A percentile compares a stretch with the other conserved stretches of the same genome.
These are phyloP conservation scores for Rhagonycha fulva DNA, from an alignment of 2,888 invertebrate species.

Conservation along the genomic window DNA sequence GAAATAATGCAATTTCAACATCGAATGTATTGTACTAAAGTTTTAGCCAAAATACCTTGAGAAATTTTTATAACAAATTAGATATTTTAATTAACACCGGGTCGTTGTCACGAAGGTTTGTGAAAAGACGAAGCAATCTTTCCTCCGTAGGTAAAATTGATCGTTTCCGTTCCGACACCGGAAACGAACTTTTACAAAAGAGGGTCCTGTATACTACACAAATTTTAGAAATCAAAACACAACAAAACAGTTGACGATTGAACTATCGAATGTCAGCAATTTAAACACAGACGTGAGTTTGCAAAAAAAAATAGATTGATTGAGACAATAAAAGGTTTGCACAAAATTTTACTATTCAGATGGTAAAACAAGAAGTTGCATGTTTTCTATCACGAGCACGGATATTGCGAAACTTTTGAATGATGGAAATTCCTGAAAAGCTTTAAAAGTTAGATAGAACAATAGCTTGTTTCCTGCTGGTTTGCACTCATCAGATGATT, in stretches of 20 bases:
- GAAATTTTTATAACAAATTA: not conserved
- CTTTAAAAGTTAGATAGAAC: not conserved
- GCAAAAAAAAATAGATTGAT: not conserved
- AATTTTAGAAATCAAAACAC: not conserved
- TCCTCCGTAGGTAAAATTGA: slow-evolving; percentile 10
- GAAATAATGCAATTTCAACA: not conserved
- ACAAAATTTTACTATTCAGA: not conserved
- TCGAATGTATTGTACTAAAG: not conserved
- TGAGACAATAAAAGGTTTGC: not conserved
- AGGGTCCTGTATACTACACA: not conserved
- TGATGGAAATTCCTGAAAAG: too few relatives aligned
- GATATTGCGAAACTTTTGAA: not conserved
- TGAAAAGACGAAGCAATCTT: not conserved
- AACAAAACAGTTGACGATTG: not conserved
- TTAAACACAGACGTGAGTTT: not conserved
- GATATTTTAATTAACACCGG: not conserved
- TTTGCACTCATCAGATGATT: not conserved
- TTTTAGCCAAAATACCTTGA: not conserved
- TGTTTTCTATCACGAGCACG: not conserved
- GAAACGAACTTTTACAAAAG: slow-evolving; percentile 3
- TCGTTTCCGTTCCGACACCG: slow-evolving; percentile 14
- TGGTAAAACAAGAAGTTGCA: not conserved
- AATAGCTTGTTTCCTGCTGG: not conserved
- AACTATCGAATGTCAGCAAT: not conserved
- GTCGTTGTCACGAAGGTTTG: not conserved